phyloP scores from a whole-genome alignment of 2,888 invertebrate genomes.

The Heliconius charithonia region DNA sequence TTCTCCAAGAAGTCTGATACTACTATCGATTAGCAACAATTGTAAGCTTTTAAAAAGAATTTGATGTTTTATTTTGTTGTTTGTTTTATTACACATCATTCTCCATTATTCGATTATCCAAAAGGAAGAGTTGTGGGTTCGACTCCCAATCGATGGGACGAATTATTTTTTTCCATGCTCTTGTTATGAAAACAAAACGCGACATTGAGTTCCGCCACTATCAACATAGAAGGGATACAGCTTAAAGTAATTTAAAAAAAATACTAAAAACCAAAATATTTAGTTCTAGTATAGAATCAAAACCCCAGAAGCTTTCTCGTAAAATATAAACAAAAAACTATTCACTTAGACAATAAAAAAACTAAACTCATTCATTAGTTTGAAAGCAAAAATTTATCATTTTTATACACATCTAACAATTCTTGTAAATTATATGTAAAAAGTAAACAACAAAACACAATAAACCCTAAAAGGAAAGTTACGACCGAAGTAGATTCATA shows the following conservation, averaged over 20 bases:
- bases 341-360: not conserved
- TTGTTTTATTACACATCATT: not conserved
- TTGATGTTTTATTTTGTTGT: not conserved
- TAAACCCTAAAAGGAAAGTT: conserved; percentile 40
- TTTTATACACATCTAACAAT: conserved; percentile 6
- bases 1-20: conserved; percentile 11
- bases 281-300: not conserved
- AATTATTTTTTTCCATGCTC: not conserved
- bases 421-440: conserved; percentile 19
- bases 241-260: no score
- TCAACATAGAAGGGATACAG: not conserved
- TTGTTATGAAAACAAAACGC: not conserved
- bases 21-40: not conserved
- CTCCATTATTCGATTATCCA: no score
- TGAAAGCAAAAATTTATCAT: conserved; percentile 17
- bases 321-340: not conserved
- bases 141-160: not conserved
- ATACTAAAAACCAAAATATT: no score
- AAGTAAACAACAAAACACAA: conserved; percentile 27
- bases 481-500: conserved; percentile 34
- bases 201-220: not conserved
- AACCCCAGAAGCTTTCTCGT: not conserved
- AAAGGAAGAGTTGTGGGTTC: no score
- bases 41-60: not conserved
- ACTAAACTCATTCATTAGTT: not conserved